phyloP scores from a whole-genome alignment of 2,888 invertebrate species.

The Himalopsyche tibetana region DNA sequence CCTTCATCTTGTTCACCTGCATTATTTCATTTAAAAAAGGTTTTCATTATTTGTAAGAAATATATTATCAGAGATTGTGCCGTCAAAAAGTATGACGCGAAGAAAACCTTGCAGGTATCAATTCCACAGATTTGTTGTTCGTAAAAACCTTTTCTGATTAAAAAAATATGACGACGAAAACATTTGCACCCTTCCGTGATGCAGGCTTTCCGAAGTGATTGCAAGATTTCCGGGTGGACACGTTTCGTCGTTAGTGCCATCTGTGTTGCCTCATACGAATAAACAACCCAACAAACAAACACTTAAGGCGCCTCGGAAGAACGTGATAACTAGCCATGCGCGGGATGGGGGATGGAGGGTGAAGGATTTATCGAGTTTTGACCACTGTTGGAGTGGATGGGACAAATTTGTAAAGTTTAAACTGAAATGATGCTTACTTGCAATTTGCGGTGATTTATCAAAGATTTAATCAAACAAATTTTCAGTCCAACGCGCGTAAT shows the following conservation, averaged over 20 bases:
- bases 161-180: no score
- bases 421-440: neutral
- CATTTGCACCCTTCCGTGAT: no score
- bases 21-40: no score
- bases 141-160: no score
- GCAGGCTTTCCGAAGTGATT: constrained; percentile 8
- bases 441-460: neutral
- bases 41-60: no score
- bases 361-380: constrained; percentile 15
- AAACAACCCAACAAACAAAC: constrained; percentile 42
- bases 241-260: constrained; percentile 31
- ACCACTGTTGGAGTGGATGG: neutral
- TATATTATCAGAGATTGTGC: no score
- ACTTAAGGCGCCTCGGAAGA: constrained; percentile 31
- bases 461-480: neutral
- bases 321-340: constrained; percentile 2
- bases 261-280: constrained; percentile 43
- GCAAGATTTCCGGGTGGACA: constrained; percentile 24
- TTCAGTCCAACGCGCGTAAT: no score
- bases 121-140: no score
- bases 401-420: constrained; percentile 23
- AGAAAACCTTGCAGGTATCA: no score
- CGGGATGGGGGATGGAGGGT: constrained; percentile 1
- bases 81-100: no score
- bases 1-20: no score